Conservation (phyloP, 2,888 invertebrate species). For the Lepidonotus clava region DNA sequence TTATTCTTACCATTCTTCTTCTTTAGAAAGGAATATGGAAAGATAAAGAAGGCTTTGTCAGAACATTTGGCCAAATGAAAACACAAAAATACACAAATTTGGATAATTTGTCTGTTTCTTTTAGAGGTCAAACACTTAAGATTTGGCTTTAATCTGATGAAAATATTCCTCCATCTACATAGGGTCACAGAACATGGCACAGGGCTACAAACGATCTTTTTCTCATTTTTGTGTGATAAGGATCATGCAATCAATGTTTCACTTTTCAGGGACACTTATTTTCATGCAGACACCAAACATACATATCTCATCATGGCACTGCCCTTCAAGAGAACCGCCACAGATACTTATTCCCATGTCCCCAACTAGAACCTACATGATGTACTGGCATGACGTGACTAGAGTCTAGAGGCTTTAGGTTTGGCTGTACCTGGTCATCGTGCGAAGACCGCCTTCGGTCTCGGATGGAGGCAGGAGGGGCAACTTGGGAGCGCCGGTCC, state of each 20-base stretch:
- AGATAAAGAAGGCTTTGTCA: slow-evolving; percentile 31
- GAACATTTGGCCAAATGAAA: slow-evolving; percentile 36
- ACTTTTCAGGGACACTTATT: neutral
- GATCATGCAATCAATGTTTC: neutral
- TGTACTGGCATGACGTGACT: neutral
- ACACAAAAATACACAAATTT: slow-evolving; percentile 20
- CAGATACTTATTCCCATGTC: no score
- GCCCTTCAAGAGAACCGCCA: no score
- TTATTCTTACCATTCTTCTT: slow-evolving; percentile 46
- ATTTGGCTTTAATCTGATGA: neutral
- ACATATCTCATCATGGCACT: slow-evolving; percentile 19
- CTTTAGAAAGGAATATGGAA: slow-evolving; percentile 33
- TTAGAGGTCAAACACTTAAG: neutral
- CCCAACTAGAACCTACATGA: neutral
- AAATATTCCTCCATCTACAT: slow-evolving; percentile 43
- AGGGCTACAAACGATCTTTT: slow-evolving; percentile 36
- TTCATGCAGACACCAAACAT: neutral
- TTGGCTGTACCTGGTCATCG: slow-evolving; percentile 15
- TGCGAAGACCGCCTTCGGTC: slow-evolving; percentile 15
- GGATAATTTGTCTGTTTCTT: neutral
- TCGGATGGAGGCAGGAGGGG: neutral
- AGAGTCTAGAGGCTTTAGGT: neutral
- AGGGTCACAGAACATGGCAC: slow-evolving; percentile 18
- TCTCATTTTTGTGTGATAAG: no score
- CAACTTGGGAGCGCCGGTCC: slow-evolving; percentile 28